Evolutionary conservation across 2,797 vertebrate genomes (phyloP).

Genomic region (Lemur catta): DNA sequence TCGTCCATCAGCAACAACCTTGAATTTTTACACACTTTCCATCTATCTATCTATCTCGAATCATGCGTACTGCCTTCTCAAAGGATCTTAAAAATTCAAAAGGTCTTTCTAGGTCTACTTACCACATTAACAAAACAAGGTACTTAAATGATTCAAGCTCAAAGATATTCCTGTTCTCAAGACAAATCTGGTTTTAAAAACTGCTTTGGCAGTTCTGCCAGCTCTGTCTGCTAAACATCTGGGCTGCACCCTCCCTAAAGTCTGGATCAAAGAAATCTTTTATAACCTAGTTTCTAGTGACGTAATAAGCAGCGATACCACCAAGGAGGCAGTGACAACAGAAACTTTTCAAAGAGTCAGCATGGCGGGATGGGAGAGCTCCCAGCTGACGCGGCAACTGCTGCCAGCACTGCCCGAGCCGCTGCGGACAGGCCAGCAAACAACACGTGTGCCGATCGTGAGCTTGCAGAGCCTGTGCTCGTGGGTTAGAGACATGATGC

Average conservation of each 20-base stretch:
- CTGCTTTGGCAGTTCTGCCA: neutral
- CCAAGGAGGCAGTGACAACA: neutral
- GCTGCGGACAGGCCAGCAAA: neutral
- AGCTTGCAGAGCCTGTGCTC: neutral
- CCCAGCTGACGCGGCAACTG: neutral
- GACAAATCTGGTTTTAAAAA: constrained; percentile 38
- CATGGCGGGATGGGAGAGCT: neutral
- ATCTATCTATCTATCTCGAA: neutral
- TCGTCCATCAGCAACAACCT: neutral
- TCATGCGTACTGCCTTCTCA: neutral
- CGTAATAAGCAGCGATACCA: neutral
- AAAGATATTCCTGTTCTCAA: neutral
- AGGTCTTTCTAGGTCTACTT: neutral
- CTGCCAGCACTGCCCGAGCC: neutral
- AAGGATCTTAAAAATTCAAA: neutral
- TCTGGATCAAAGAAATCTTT: constrained; percentile 36
- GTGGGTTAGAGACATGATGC: neutral
- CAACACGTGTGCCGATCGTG: neutral
- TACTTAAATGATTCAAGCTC: neutral
- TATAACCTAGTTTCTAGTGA: neutral
- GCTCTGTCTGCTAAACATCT: constrained; percentile 33
- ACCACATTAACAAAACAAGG: neutral
- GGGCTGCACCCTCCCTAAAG: neutral
- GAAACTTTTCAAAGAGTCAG: neutral
- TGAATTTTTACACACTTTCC: neutral